Evolutionary conservation across 2,797 vertebrate species (phyloP), one percentile per base, ranked within the genome.

Genomic region (Myotis daubentonii): DNA sequence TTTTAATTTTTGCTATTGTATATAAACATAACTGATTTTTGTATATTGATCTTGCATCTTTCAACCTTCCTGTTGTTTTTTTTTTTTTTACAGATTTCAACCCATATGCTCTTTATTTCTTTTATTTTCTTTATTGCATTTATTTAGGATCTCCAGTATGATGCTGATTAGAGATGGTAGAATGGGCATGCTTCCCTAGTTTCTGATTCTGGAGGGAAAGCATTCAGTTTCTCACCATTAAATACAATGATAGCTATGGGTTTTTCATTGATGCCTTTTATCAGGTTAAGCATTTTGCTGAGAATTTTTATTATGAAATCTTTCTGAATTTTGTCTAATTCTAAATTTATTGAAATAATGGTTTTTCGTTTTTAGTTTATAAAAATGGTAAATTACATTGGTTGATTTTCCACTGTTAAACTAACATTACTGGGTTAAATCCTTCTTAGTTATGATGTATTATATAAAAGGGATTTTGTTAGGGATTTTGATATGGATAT

Each of bases 381-480:
- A 76, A 78, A 87, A 91, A 89, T 84, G 44, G 30, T 62, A 83
- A 81, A 87, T 89, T 78, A 38, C 75, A 20, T 82, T 91, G 55
- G 53, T 66, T 83, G 57, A 72, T 65, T 93, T 82, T 82, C 62
- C 36, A 49, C 72, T 83, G 33, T 80, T 66, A 76, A 89, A 71
- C 70, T 76, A 72, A 80, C 33, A 53, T 93, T 93, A 79, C 62
- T 91, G 57, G 87, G 85, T 83, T 88, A 96, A 95, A 44, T 83
- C 53, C 87, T 92, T 70, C 75, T 78, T 95, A 53, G 44, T 92
- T 86, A 89, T 28, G 60, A 49, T 86, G 12, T 90, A 30, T 91
- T 92, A 72, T 15, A 38, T 71, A 85, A 68, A 92, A 87, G 51
- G 49, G 65, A 91, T 94, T 94, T 94, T 87, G 78, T 91, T 87